These are phyloP conservation scores for Actenoides hombroni DNA, from an alignment of 2,113 vertebrate species.

Conservation along the genomic window DNA sequence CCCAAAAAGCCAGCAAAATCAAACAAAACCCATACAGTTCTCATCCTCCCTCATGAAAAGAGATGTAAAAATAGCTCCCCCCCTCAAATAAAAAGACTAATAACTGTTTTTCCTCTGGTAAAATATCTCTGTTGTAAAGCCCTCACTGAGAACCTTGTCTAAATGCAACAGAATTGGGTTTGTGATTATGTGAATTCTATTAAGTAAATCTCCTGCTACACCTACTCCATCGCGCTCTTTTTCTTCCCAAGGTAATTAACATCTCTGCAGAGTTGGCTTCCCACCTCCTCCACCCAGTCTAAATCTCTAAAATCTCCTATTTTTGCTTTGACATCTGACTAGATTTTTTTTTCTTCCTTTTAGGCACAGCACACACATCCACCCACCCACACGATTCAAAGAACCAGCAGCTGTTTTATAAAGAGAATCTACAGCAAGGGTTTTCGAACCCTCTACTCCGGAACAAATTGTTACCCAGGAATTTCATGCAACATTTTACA, in stretches of 20 bases:
- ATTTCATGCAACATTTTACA: slow-evolving; percentile 17
- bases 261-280: slow-evolving; percentile 34
- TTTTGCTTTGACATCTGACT: slow-evolving; percentile 68
- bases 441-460: neutral
- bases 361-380: slow-evolving; percentile 59
- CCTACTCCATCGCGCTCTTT: slow-evolving; percentile 35
- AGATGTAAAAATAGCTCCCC: slow-evolving; percentile 5
- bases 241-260: slow-evolving; percentile 61
- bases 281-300: slow-evolving; percentile 45
- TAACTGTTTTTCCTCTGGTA: slow-evolving; percentile 47
- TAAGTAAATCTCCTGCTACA: slow-evolving; percentile 47
- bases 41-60: neutral
- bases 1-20: neutral
- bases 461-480: slow-evolving; percentile 46
- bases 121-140: slow-evolving; percentile 41
- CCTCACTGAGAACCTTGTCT: neutral
- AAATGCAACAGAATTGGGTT: slow-evolving; percentile 24
- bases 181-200: slow-evolving; percentile 48
- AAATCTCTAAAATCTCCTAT: slow-evolving; percentile 57
- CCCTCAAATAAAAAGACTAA: neutral
- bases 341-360: slow-evolving; percentile 25
- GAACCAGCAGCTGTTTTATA: slow-evolving; percentile 51
- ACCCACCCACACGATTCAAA: slow-evolving; percentile 38
- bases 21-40: neutral
- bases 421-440: slow-evolving; percentile 23